Conservation (phyloP, 2,888 invertebrate species). For the Aphodius sticticus region DNA sequence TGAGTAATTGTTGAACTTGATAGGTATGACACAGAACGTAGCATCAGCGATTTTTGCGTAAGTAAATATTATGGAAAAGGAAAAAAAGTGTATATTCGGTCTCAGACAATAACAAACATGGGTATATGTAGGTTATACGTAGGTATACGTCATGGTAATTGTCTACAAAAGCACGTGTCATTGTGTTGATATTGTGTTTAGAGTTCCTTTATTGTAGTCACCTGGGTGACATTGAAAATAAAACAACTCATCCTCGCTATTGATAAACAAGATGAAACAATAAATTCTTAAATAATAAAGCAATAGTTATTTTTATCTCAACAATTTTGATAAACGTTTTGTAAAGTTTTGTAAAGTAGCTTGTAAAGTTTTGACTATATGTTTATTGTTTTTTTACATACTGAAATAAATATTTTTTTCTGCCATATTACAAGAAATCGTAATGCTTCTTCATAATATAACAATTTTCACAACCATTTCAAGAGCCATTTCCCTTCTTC, state of each 20-base stretch:
- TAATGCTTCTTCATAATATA: too few relatives aligned
- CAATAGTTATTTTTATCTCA: too few relatives aligned
- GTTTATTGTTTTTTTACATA: too few relatives aligned
- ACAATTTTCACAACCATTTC: too few relatives aligned
- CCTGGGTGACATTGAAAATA: background rate
- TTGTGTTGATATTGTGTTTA: background rate
- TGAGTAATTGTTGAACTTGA: constrained; percentile 4
- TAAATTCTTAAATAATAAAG: too few relatives aligned
- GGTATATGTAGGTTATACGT: background rate
- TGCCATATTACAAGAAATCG: too few relatives aligned
- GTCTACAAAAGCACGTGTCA: background rate
- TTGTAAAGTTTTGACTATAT: too few relatives aligned
- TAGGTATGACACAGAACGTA: background rate
- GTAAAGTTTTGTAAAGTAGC: too few relatives aligned
- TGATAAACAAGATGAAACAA: background rate
- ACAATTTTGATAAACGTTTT: too few relatives aligned
- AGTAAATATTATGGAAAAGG: background rate
- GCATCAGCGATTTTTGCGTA: background rate
- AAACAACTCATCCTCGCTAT: background rate
- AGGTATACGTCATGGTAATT: background rate
- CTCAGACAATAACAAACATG: background rate
- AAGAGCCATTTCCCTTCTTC: too few relatives aligned
- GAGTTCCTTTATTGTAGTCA: background rate
- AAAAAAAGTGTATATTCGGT: background rate
- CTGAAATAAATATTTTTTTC: too few relatives aligned